Conservation (phyloP, 2,113 vertebrate species). For the Strigops habroptila region DNA sequence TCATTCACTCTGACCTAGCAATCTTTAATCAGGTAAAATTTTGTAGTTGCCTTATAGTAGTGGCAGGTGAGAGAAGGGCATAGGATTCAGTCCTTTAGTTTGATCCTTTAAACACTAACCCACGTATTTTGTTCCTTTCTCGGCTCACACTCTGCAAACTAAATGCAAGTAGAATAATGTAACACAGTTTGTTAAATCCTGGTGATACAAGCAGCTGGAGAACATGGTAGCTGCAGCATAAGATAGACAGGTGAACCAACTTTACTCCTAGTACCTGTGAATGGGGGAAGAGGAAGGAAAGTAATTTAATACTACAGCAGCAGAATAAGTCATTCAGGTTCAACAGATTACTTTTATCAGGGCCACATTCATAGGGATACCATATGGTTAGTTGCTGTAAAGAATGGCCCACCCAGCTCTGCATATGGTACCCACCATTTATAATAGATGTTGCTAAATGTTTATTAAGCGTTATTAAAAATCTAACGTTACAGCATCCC, state of each 20-base stretch:
- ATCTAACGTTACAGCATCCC: constrained; percentile 67
- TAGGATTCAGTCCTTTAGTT: not conserved
- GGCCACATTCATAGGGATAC: constrained; percentile 70
- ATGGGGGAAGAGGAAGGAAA: not conserved
- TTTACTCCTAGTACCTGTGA: constrained; percentile 70
- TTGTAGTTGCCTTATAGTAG: not conserved
- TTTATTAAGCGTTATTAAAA: constrained; percentile 54
- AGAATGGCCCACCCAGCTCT: constrained; percentile 65
- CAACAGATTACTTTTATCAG: constrained; percentile 69
- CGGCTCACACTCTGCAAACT: not conserved
- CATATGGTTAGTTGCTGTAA: constrained; percentile 82
- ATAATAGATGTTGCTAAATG: constrained; percentile 62
- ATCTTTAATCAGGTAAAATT: not conserved
- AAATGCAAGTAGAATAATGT: not conserved
- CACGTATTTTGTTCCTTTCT: not conserved
- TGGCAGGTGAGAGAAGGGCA: not conserved
- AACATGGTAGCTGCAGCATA: constrained; percentile 55
- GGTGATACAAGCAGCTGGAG: not conserved
- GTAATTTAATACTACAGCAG: constrained; percentile 25
- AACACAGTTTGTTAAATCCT: not conserved
- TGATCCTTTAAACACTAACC: not conserved
- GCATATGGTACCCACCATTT: constrained; percentile 71
- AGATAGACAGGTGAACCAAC: constrained; percentile 66
- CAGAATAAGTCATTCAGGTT: not conserved
- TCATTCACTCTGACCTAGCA: not conserved